Evolutionary conservation across 2,797 vertebrate species (phyloP).

Genomic region (Tangara arthus): DNA sequence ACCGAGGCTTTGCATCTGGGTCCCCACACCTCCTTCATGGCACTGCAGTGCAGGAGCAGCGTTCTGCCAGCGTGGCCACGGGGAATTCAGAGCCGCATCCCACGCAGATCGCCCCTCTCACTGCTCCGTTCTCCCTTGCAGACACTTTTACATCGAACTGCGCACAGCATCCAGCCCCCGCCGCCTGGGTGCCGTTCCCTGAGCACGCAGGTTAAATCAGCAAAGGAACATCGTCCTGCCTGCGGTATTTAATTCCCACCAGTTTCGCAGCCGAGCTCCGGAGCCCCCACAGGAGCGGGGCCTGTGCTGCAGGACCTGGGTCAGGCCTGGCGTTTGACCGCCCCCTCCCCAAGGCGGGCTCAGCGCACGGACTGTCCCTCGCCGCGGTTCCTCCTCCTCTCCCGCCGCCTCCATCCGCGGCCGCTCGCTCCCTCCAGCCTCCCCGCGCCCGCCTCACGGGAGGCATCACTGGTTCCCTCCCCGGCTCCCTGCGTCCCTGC

Average conservation of each 20-base stretch:
- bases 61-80: fast-evolving
- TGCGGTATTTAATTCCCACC: fast-evolving
- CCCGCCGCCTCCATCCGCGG: not conserved
- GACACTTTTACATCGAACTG: not conserved
- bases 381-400: too few species aligned
- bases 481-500: not conserved
- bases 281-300: not conserved
- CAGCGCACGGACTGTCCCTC: not conserved
- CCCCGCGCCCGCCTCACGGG: not conserved
- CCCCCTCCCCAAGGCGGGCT: not conserved
- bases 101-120: fast-evolving
- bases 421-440: not conserved
- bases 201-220: not conserved
- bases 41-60: fast-evolving
- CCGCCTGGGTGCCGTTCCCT: fast-evolving
- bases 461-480: fast-evolving
- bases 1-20: not conserved
- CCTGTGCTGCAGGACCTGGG: fast-evolving
- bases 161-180: not conserved
- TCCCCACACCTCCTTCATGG: fast-evolving
- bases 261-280: fast-evolving
- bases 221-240: not conserved
- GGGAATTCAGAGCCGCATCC: not conserved
- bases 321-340: not conserved
- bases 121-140: not conserved